Conservation (phyloP, 2,888 invertebrate species). For the Gastrophysa polygoni region DNA sequence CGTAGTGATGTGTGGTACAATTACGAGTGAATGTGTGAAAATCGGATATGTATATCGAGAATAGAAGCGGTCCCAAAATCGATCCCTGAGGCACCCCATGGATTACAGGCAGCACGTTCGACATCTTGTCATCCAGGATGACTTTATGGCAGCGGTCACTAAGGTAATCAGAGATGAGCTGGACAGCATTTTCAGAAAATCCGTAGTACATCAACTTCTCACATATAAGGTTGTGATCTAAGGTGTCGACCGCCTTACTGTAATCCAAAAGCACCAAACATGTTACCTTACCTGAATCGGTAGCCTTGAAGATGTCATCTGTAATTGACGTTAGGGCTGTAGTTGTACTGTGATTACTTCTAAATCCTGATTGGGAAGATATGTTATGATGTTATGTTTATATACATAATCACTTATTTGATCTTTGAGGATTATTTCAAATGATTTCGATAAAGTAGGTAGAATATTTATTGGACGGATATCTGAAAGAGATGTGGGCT, state of each 20-base stretch:
- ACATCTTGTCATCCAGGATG: too few relatives aligned
- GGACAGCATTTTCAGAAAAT: too few relatives aligned
- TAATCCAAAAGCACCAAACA: neutral
- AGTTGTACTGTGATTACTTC: conserved; percentile 1
- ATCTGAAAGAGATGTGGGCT: neutral
- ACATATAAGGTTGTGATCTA: neutral
- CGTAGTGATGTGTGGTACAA: too few relatives aligned
- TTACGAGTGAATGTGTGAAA: too few relatives aligned
- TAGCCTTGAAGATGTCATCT: conserved; percentile 1
- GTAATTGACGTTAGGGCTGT: neutral
- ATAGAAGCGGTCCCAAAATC: too few relatives aligned
- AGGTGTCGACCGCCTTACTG: neutral
- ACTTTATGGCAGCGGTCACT: too few relatives aligned
- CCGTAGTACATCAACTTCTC: too few relatives aligned
- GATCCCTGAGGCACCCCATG: too few relatives aligned
- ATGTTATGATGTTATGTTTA: conserved; percentile 5
- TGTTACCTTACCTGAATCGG: neutral
- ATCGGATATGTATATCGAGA: too few relatives aligned
- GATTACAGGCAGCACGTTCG: too few relatives aligned
- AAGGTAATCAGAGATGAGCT: too few relatives aligned
- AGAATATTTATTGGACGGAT: neutral
- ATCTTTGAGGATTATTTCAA: neutral
- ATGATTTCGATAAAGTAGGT: neutral
- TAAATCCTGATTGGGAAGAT: neutral
- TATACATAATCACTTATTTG: neutral